These are phyloP conservation scores for Theropithecus gelada DNA, from an alignment of 2,113 vertebrate genomes.

Conservation along the genomic window DNA sequence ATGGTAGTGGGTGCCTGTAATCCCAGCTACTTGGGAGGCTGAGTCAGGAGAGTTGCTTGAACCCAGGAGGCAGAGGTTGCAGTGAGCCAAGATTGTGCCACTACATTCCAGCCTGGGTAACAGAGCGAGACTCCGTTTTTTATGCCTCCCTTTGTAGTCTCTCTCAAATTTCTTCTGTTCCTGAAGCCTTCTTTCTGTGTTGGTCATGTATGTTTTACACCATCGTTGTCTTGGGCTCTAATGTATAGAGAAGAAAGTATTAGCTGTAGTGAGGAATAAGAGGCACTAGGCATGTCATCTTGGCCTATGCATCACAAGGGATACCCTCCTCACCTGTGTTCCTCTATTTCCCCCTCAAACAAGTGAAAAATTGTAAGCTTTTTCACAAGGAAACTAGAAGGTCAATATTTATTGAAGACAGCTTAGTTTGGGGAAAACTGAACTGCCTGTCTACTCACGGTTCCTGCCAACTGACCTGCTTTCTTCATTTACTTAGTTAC, in stretches of 20 bases:
- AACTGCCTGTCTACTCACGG: accelerated
- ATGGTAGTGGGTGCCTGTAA: no score
- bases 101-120: no score
- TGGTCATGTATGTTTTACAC: not conserved
- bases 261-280: not conserved
- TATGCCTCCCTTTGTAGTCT: not conserved
- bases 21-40: no score
- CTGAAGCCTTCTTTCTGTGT: not conserved
- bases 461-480: not conserved
- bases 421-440: not conserved
- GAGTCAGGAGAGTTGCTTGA: no score
- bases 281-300: not conserved
- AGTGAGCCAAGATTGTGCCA: no score
- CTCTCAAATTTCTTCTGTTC: not conserved
- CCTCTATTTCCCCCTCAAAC: not conserved
- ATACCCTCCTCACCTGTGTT: not conserved
- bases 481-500: not conserved
- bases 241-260: not conserved
- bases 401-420: not conserved
- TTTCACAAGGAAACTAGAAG: not conserved
- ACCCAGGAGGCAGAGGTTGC: no score
- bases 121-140: not conserved
- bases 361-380: not conserved
- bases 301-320: not conserved
- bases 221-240: not conserved